Percentiles rank a stretch among this genome's conserved stretches.
These are phyloP conservation scores for Anas bahamensis DNA, from an alignment of 2,797 vertebrate species.

Conservation along the genomic window DNA sequence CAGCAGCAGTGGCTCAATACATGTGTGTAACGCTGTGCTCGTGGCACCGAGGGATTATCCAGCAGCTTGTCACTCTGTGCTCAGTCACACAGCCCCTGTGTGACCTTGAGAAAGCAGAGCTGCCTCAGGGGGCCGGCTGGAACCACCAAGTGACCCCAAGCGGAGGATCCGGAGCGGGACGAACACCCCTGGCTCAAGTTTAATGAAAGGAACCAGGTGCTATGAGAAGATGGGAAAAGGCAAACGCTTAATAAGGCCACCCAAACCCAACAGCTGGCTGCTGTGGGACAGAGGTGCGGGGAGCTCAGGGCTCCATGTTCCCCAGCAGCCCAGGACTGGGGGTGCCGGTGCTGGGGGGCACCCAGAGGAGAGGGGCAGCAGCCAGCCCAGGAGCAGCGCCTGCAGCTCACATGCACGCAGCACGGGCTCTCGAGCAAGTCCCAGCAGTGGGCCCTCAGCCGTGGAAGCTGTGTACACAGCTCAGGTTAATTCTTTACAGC, in stretches of 20 bases:
- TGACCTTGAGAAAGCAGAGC: accelerated
- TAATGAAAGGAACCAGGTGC: no score
- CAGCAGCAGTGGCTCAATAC: not conserved
- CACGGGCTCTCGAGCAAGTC: not conserved
- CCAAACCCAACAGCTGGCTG: not conserved
- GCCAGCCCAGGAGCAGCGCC: accelerated
- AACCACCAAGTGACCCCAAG: not conserved
- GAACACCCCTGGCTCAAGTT: not conserved
- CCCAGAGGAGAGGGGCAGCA: not conserved
- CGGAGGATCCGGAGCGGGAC: not conserved
- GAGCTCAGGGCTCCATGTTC: not conserved
- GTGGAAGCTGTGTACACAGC: not conserved
- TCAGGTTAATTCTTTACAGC: constrained; percentile 29
- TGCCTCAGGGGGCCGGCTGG: accelerated
- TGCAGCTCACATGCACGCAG: accelerated
- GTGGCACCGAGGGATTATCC: constrained; percentile 3
- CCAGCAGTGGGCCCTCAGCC: not conserved
- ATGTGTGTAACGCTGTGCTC: not conserved
- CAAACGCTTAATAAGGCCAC: not conserved
- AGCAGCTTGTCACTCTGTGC: not conserved
- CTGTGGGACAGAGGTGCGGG: not conserved
- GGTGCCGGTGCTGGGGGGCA: no score
- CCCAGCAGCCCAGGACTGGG: accelerated
- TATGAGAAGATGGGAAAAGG: not conserved
- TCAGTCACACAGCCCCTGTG: accelerated